Base-by-base conservation (phyloP, 2,113 vertebrate genomes). In the Oxygymnocypris stewartii region DNA sequence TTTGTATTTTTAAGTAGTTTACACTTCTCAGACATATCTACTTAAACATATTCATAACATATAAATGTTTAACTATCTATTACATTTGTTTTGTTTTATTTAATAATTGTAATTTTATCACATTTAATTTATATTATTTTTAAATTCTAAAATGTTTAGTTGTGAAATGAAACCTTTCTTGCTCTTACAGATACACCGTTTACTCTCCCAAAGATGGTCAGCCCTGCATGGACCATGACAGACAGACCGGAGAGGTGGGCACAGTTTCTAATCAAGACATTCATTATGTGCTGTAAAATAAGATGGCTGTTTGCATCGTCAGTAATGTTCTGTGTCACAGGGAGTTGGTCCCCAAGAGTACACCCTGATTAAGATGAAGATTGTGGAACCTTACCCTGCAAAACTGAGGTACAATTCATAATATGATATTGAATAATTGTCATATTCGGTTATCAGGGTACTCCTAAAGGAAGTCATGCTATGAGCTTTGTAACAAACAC, bases 151-250 rank as follows among this genome's bases (percentile, higher is more conserved):
- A 42, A 44, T 5, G 3, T 42, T 74, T 13, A 37, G 23, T 40
- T 79, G 57, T 4, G 18, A 14, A 31, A n/a, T 1, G 5, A 57
- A 7, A 5, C 35, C 47, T 35, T 83, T 67, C 6, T 12, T 37
- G 9, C 40, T 59, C 65, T 87, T 93, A 79, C 91, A 99, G 98
- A 25, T 98, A 98, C 16, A 99, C 98, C 28, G 97, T 99, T 93
- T 99, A 96, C 93, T 99, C 97, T 86, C 97, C 98, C 61, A 99
- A 97, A 92, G 98, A 99, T 92, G 97, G 97, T 23, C 98, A 99
- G 84, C 98, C 98, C 59, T 99, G 98, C 88, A 98, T 99, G 98
- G 98, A 99, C 93, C 98, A 99, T 88, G 98, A 99, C 93, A 96
- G 98, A 91, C 98, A 99, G 92, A 97, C 97, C 67, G 98, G 98